Evolutionary conservation across 2,888 invertebrate species (phyloP), one percentile per base, ranked within the genome.

Genomic region (Lasioglossum lativentre): DNA sequence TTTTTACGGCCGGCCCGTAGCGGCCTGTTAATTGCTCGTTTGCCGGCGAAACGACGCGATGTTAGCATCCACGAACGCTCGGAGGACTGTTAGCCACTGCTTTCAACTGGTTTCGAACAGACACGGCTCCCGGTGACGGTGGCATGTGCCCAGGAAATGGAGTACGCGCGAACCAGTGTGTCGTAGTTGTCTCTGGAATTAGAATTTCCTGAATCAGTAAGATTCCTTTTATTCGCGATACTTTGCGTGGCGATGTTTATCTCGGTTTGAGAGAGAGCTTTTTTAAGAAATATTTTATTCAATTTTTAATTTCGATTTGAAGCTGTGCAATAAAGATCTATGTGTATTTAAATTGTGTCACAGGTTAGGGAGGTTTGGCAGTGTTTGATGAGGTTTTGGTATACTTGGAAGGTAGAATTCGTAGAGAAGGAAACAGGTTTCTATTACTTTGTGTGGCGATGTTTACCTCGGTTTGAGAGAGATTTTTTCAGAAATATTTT

Each of bases 1-100:
- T 79, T 85, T 85, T 74, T 74, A 47, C 52, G 52, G 66, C 30
- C 77, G 16, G 23, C 23, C 5, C 16, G n/a, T 30, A 30, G 66
- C 47, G 34, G 40, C 16, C 34, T 4, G 72, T 73, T 68, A 52
- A 77, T 76, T 47, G 52, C 30, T 59, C 38, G 30, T 68, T 56
- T 30, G 23, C 73, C 73, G 52, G 73, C 34, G 70, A 38, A 45
- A 52, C 47, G 76, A 63, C 23, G 40, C 40, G 56, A 63, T 45
- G 59, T 73, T 40, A 73, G 74, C 74, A 74, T 63, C 66, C 66
- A 27, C 45, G 63, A 42, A 19, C 42, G 27, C n/a, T 70, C 40
- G 0, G 23, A 40, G 40, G 40, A n/a, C n/a, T 12, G 40, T 40
- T 40, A 14, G 70, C n/a, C 23, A n/a, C 23, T n/a, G 70, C 23